Evolutionary conservation across 2,113 vertebrate species (phyloP).

Genomic region (Vireo altiloquus): DNA sequence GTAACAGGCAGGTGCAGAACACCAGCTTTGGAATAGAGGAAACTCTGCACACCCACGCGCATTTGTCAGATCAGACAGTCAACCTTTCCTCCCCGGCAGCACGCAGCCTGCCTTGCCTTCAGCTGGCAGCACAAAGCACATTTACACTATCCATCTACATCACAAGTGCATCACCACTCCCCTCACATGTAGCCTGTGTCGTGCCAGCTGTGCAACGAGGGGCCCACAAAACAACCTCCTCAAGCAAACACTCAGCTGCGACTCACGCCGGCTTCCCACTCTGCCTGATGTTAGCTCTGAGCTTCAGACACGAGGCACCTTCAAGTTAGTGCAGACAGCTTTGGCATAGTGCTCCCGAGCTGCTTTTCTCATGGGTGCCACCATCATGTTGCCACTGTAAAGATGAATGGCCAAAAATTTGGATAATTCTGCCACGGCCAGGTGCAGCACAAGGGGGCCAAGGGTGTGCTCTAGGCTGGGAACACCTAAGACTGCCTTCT

Average conservation of each 20-base stretch:
- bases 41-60: background rate
- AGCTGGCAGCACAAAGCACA: slow-evolving; percentile 10
- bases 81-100: slow-evolving; percentile 27
- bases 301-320: background rate
- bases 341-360: background rate
- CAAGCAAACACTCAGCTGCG: fast-evolving
- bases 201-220: fast-evolving
- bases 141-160: background rate
- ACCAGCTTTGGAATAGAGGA: background rate
- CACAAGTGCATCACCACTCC: background rate
- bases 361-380: background rate
- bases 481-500: background rate
- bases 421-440: background rate
- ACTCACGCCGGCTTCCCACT: background rate
- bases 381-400: background rate
- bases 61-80: slow-evolving; percentile 35
- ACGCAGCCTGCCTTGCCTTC: background rate
- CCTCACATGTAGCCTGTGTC: background rate
- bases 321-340: background rate
- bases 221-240: background rate
- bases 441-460: background rate
- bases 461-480: background rate
- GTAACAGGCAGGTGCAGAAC: slow-evolving; percentile 32
- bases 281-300: background rate
- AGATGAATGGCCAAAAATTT: background rate